These are phyloP conservation scores for Apis dorsata DNA, from an alignment of 1,140 invertebrate species.

Conservation along the genomic window DNA sequence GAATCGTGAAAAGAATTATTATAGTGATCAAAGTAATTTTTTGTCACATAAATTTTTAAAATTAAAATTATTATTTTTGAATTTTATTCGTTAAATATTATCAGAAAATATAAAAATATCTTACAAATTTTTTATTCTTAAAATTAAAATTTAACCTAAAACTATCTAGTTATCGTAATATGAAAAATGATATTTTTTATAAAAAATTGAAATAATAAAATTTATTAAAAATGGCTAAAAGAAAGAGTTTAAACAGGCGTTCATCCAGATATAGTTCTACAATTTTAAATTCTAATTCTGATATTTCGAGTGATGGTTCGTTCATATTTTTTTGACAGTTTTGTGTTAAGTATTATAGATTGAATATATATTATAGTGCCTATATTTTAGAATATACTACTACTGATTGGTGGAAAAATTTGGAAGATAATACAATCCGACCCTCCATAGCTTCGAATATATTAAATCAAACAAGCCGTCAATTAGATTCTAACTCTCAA, in stretches of 20 bases:
- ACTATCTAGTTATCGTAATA: not conserved
- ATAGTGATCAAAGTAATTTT: no score
- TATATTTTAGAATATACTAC: slow-evolving; percentile 24
- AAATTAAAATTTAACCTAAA: no score
- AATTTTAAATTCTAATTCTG: slow-evolving; percentile 36
- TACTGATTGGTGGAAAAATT: slow-evolving; percentile 44
- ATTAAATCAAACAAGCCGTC: slow-evolving; percentile 26
- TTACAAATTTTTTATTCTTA: no score
- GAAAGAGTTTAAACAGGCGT: slow-evolving; percentile 25
- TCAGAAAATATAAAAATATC: no score
- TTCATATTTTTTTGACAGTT: not conserved
- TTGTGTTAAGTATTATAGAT: not conserved
- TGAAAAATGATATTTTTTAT: not conserved
- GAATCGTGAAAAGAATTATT: no score
- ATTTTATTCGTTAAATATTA: no score
- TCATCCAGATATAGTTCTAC: slow-evolving; percentile 23
- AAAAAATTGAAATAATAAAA: not conserved
- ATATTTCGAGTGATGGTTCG: slow-evolving; percentile 12
- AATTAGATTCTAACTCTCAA: slow-evolving; percentile 14
- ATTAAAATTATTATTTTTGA: no score
- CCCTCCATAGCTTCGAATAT: not conserved
- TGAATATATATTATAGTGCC: not conserved
- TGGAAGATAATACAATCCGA: slow-evolving; percentile 7
- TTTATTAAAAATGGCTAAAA: slow-evolving; percentile 32
- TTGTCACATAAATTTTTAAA: no score